A percentile compares a stretch with the other conserved stretches of the same genome.
phyloP scores from a whole-genome alignment of 2,113 vertebrate species.

The Eolophus roseicapilla region DNA sequence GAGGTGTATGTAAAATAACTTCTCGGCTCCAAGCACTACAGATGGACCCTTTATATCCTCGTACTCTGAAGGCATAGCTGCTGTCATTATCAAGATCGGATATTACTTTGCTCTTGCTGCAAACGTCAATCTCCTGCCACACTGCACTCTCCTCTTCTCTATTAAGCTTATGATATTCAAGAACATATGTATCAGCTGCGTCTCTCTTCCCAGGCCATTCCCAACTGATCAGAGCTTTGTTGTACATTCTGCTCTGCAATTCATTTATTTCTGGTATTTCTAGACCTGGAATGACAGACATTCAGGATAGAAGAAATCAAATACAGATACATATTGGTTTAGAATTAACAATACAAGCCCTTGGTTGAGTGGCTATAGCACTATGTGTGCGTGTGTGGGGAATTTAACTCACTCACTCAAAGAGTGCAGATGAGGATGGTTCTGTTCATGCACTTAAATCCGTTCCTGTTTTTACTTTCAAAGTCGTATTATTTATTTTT shows the following conservation, averaged over 20 bases:
- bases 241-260: slow-evolving; percentile 85
- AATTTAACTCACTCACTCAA: neutral
- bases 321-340: neutral
- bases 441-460: neutral
- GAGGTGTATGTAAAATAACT: slow-evolving; percentile 85
- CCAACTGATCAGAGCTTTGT: slow-evolving; percentile 88
- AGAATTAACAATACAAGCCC: neutral
- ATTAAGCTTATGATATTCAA: slow-evolving; percentile 86
- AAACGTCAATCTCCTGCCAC: slow-evolving; percentile 83
- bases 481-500: neutral
- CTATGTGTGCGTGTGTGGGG: accelerated
- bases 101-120: slow-evolving; percentile 79
- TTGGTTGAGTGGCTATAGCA: neutral
- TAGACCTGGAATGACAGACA: slow-evolving; percentile 76
- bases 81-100: slow-evolving; percentile 81
- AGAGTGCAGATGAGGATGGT: neutral
- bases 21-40: slow-evolving; percentile 88
- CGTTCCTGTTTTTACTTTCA: neutral
- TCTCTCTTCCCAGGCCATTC: slow-evolving; percentile 80
- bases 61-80: slow-evolving; percentile 87
- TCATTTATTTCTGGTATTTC: slow-evolving; percentile 89
- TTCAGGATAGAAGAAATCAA: neutral
- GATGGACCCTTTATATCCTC: slow-evolving; percentile 83
- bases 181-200: slow-evolving; percentile 84
- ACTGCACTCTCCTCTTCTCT: slow-evolving; percentile 72